Base-by-base conservation (phyloP, 1,140 invertebrate species). In the Hypothenemus hampei region DNA sequence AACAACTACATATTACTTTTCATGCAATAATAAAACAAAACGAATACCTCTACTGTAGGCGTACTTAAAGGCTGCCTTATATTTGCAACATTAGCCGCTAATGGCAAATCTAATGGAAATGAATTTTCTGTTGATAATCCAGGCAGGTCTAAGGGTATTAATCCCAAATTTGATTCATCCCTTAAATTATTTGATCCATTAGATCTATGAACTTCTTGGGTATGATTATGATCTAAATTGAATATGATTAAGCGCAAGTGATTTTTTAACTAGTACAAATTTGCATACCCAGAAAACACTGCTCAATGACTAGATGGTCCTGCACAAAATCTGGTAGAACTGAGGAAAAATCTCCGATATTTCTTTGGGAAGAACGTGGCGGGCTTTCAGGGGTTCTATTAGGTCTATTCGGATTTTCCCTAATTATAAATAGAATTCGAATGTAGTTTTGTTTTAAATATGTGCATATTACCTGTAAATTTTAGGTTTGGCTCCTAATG, bases 251-350 rank as follows among this genome's bases (percentile, higher is more conserved):
- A 20, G 18, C 5, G n/a, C 8, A 8, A 7, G 13, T 15, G 6
- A 40, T 18, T 40, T 40, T 18, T 19, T 7, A 40, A 29, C n/a
- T n/a, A n/a, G n/a, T n/a, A n/a, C n/a, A n/a, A 29, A 29, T 7
- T 29, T 7, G 26, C 6, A 29, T 29, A 13, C 60, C 58, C 55
- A 72, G 71, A 67, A 79, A 80, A 54, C 77, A 77, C 58, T 81
- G 79, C 65, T 82, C 81, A 23, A 82, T 73, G 41, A 76, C 73
- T 61, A 83, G 73, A 67, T 83, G 81, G 67, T 83, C 81, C 64
- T 82, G 81, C 20, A 83, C 81, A 71, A 83, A 83, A 68, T 83
- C 81, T 1, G 81, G 81, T 45, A 83, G 65, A 6, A 77, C 70
- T 19, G 73, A 69, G 21, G 75, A 66, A 63, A 65, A 70, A 63